Evolutionary conservation across 2,797 vertebrate species (phyloP).

Genomic region (Amniataba percoides): DNA sequence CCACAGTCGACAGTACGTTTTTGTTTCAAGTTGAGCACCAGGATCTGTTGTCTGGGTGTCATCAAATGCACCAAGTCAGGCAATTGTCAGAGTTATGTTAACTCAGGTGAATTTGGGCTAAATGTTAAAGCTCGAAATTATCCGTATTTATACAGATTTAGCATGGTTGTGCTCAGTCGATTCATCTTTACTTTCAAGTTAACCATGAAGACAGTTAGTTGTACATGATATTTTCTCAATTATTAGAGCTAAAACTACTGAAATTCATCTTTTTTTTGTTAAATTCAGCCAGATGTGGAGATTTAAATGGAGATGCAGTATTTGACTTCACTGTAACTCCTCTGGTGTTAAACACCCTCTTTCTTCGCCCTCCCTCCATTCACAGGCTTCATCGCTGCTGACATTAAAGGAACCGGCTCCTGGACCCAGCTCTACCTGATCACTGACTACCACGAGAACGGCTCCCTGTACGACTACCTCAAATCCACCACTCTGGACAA

Average conservation of each 20-base stretch:
- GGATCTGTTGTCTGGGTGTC: not conserved
- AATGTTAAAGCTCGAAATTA: not conserved
- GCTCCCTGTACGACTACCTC: slow-evolving; percentile 96
- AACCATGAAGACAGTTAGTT: not conserved
- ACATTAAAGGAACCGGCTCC: slow-evolving; percentile 98
- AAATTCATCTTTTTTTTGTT: not conserved
- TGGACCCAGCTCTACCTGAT: slow-evolving; percentile 98
- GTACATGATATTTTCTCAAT: not conserved
- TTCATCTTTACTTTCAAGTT: not conserved
- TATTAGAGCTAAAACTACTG: not conserved
- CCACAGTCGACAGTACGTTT: not conserved
- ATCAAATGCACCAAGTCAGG: not conserved
- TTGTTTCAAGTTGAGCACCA: not conserved
- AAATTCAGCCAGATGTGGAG: not conserved
- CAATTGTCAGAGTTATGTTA: not conserved
- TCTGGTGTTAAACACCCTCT: not conserved
- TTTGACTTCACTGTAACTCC: not conserved
- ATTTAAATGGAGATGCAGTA: not conserved
- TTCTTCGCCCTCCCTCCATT: not conserved
- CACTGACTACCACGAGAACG: slow-evolving; percentile 97
- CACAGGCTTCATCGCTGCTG: slow-evolving; percentile 96
- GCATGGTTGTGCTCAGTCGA: not conserved
- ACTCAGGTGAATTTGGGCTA: not conserved
- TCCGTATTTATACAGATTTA: not conserved
- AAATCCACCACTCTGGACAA: slow-evolving; percentile 95